phyloP scores from a whole-genome alignment of 1,140 invertebrate species.

The Ceratosolen fusciceps region DNA sequence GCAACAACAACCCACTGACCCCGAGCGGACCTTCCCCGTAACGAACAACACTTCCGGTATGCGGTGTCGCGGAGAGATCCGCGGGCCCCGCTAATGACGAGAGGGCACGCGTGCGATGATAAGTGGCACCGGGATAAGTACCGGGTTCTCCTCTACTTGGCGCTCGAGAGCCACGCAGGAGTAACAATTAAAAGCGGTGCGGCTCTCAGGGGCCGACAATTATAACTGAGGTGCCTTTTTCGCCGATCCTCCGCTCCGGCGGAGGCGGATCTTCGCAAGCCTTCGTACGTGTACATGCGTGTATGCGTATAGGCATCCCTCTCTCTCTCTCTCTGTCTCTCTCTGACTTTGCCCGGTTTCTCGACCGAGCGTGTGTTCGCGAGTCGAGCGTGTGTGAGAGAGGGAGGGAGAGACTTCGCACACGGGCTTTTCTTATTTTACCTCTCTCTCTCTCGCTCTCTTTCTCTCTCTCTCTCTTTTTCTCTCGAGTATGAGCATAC shows the following conservation, averaged over 20 bases:
- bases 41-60: conserved; percentile 8
- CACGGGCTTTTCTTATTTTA: conserved; percentile 33
- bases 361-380: conserved; percentile 10
- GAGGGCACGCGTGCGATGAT: background rate
- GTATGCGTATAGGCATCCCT: background rate
- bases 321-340: conserved; percentile 10
- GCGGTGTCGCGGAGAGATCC: background rate
- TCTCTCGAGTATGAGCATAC: conserved; percentile 48
- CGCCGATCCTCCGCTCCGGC: conserved; percentile 59
- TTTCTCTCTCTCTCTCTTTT: conserved; percentile 41
- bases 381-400: background rate
- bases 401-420: background rate
- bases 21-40: background rate
- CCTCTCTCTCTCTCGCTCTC: conserved; percentile 35
- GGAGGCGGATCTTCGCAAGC: conserved; percentile 60
- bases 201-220: conserved; percentile 69
- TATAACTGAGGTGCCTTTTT: conserved; percentile 72
- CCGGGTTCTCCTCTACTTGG: background rate
- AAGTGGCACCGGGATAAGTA: conserved; percentile 21
- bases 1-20: conserved; percentile 8
- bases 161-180: background rate
- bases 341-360: background rate
- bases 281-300: background rate
- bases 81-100: background rate
- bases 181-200: conserved; percentile 48